These are phyloP conservation scores for Hydrochoerus hydrochaeris DNA, from an alignment of 2,113 vertebrate species.

Conservation along the genomic window DNA sequence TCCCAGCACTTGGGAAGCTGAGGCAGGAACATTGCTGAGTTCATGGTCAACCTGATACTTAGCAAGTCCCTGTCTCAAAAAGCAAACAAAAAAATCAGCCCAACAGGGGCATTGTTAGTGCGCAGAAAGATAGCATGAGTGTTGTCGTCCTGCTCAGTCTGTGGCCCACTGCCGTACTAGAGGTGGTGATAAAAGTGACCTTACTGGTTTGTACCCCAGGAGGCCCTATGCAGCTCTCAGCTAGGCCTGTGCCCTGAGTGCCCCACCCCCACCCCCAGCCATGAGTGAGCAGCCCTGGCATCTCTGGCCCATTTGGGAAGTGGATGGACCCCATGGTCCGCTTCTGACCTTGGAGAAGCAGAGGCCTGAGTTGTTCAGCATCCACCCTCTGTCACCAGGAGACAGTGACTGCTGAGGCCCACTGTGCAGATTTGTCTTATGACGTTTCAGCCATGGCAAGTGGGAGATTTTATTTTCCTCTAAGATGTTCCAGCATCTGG, in stretches of 20 bases:
- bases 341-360: not conserved
- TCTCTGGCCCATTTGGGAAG: not conserved
- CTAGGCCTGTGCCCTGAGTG: not conserved
- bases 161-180: not conserved
- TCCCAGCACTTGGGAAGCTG: not conserved
- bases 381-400: rapidly evolving
- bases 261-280: rapidly evolving
- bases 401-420: not conserved
- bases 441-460: not conserved
- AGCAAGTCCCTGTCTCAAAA: not conserved
- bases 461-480: not conserved
- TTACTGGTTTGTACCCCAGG: not conserved
- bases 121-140: rapidly evolving
- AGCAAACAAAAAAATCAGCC: not conserved
- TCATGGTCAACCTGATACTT: not conserved
- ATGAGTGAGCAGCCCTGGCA: rapidly evolving
- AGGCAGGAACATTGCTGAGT: not conserved
- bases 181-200: not conserved
- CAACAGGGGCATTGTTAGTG: rapidly evolving
- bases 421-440: not conserved
- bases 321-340: not conserved
- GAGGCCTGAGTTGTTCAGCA: not conserved
- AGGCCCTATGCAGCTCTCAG: not conserved
- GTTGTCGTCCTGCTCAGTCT: not conserved
- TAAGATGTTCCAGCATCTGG: not conserved